Conservation (phyloP, 2,797 vertebrate species). For the Pseudochirops cupreus region DNA sequence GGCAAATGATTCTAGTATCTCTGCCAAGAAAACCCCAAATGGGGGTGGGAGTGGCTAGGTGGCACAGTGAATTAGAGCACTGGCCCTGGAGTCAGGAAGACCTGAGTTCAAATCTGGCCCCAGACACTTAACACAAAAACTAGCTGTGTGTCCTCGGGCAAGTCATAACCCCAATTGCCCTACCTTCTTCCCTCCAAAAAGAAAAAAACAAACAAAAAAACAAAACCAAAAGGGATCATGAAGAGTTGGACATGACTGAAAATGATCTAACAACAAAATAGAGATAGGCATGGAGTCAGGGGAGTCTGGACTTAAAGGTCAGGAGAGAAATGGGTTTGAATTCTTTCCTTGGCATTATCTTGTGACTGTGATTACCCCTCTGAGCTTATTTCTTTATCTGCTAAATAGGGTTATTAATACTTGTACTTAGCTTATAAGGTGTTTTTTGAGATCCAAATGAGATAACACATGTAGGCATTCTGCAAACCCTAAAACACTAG, state of each 20-base stretch:
- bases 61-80: too few species aligned
- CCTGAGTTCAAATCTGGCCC: too few species aligned
- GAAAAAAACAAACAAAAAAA: too few species aligned
- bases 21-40: not conserved
- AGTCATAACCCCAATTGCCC: too few species aligned
- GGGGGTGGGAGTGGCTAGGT: too few species aligned
- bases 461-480: not conserved
- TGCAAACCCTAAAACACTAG: not conserved
- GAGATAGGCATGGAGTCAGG: not conserved
- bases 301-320: too few species aligned
- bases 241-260: not conserved
- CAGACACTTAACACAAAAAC: too few species aligned
- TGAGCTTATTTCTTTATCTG: not conserved
- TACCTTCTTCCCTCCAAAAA: too few species aligned
- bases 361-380: not conserved
- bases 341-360: not conserved
- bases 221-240: not conserved
- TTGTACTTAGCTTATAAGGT: not conserved
- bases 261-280: not conserved
- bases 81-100: too few species aligned
- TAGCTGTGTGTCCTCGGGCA: too few species aligned
- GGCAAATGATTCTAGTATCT: not conserved
- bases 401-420: not conserved
- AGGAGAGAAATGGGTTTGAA: not conserved
- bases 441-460: too few species aligned